phyloP scores from a whole-genome alignment of 1,140 invertebrate species.

The Globodera ellingtonae region DNA sequence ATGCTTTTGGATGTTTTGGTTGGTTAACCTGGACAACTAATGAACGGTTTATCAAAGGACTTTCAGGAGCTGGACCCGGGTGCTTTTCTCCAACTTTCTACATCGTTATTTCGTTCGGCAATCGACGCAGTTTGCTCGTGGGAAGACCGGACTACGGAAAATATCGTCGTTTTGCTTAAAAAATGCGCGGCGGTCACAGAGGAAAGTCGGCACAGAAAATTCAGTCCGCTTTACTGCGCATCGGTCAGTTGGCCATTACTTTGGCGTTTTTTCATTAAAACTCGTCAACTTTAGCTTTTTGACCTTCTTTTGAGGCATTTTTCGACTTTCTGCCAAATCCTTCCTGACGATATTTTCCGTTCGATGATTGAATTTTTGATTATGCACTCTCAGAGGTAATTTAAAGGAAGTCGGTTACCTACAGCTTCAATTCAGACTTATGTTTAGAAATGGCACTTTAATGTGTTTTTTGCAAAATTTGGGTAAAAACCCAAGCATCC shows the following conservation, averaged over 20 bases:
- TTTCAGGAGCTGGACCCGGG: not conserved
- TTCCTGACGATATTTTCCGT: not conserved
- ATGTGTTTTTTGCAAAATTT: not conserved
- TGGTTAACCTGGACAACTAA: not conserved
- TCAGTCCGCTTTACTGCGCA: not conserved
- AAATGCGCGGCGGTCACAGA: not conserved
- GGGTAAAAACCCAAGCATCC: not conserved
- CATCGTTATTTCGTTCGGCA: not conserved
- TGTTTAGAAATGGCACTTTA: not conserved
- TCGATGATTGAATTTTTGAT: constrained; percentile 10
- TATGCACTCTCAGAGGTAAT: constrained; percentile 3
- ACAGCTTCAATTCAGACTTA: not conserved
- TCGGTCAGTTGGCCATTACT: not conserved
- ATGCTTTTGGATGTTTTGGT: not conserved
- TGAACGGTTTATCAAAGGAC: not conserved
- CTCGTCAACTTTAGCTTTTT: constrained; percentile 14
- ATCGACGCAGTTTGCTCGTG: not conserved
- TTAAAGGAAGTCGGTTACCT: not conserved
- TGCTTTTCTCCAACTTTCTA: not conserved
- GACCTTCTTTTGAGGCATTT: constrained; percentile 11
- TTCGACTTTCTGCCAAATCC: constrained; percentile 9
- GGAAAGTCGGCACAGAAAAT: not conserved
- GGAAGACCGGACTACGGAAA: not conserved
- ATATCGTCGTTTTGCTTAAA: not conserved
- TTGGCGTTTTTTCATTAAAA: not conserved